A percentile compares a stretch with the other conserved stretches of the same genome.
Conservation (phyloP, 1,140 invertebrate genomes). For the Drosophila chauvacae region DNA sequence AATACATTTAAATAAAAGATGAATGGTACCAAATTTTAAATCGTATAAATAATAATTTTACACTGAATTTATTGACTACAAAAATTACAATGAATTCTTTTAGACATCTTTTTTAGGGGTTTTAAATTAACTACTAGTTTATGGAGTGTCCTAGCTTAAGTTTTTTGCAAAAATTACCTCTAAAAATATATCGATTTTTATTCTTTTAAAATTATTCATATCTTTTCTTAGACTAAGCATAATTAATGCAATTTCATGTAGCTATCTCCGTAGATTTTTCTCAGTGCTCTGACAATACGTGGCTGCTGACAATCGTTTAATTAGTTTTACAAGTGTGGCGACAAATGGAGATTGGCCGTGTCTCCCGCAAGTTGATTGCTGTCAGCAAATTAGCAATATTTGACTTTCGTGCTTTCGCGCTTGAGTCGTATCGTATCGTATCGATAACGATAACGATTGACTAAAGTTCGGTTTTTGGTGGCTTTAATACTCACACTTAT, state of each 20-base stretch:
- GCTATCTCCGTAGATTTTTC: background rate
- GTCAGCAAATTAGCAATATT: conserved; percentile 53
- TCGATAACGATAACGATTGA: conserved; percentile 42
- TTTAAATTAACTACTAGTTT: background rate
- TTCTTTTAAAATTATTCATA: too few species aligned
- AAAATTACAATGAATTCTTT: too few species aligned
- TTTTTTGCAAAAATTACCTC: background rate
- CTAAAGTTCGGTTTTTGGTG: conserved; percentile 44
- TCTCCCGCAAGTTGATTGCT: conserved; percentile 42
- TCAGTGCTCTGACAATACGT: conserved; percentile 19
- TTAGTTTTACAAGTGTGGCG: conserved; percentile 62
- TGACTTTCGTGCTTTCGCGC: background rate
- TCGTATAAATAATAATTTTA: too few species aligned
- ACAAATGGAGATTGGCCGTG: conserved; percentile 48
- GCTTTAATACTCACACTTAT: conserved; percentile 72
- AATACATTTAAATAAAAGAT: too few species aligned
- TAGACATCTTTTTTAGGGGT: too few species aligned
- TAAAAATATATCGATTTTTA: background rate
- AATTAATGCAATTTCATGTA: background rate
- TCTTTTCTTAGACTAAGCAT: accelerated
- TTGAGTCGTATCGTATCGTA: conserved; percentile 1
- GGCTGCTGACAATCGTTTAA: conserved; percentile 58
- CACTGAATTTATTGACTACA: too few species aligned
- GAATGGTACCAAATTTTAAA: too few species aligned
- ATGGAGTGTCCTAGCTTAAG: background rate